Evolutionary conservation across 2,113 vertebrate species (phyloP).

Genomic region (Bagarius yarrelli): DNA sequence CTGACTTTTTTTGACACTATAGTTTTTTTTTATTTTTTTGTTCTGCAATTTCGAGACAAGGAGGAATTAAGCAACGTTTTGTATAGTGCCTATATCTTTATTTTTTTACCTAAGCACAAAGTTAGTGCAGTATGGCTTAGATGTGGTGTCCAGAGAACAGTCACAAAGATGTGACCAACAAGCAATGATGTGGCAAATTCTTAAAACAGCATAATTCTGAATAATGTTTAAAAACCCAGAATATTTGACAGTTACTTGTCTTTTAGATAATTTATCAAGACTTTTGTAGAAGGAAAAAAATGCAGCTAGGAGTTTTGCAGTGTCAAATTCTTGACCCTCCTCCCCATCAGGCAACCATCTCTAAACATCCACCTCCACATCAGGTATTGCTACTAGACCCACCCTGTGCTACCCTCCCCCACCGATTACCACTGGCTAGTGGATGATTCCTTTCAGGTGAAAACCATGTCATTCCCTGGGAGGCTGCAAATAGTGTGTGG

Average conservation of each 20-base stretch:
- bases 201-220: conserved; percentile 9
- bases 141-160: conserved; percentile 34
- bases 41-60: not conserved
- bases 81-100: not conserved
- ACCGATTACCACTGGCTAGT: conserved; percentile 44
- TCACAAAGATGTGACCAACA: conserved; percentile 1
- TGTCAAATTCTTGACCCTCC: conserved; percentile 29
- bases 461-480: conserved; percentile 9
- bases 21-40: not conserved
- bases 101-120: not conserved
- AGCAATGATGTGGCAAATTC: conserved; percentile 1
- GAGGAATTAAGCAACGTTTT: not conserved
- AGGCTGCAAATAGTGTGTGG: conserved; percentile 57
- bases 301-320: conserved; percentile 11
- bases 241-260: conserved; percentile 15
- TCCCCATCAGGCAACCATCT: conserved; percentile 1
- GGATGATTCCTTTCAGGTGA: conserved; percentile 80
- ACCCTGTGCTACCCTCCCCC: conserved; percentile 30
- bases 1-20: conserved; percentile 11
- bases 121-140: not conserved
- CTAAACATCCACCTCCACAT: conserved; percentile 33
- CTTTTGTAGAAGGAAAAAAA: conserved; percentile 11
- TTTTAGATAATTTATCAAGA: conserved; percentile 1
- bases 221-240: conserved; percentile 5
- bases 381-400: conserved; percentile 34